Percentiles rank a stretch among this genome's conserved stretches.
These are phyloP conservation scores for Isurus oxyrinchus DNA, from an alignment of 2,113 vertebrate genomes.

Conservation along the genomic window DNA sequence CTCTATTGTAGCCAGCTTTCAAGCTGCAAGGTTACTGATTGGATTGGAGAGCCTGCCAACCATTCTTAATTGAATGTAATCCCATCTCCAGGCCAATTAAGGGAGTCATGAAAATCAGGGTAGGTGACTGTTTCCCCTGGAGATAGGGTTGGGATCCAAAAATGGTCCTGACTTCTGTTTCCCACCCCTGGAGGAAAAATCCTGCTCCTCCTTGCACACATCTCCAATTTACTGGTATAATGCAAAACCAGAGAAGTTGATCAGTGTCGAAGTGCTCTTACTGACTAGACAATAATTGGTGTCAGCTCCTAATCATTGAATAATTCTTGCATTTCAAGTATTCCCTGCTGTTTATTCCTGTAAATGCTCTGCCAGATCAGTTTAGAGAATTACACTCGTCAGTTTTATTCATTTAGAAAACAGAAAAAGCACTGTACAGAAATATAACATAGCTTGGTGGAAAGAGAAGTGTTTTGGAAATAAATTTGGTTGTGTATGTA, in stretches of 20 bases:
- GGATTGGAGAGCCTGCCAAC: neutral
- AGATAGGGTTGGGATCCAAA: too few relatives aligned
- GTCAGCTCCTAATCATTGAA: neutral
- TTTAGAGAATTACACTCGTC: neutral
- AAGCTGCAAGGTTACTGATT: neutral
- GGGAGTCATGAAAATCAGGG: neutral
- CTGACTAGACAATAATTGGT: neutral
- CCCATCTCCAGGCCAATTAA: neutral
- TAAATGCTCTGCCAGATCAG: neutral
- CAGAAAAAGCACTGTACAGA: neutral
- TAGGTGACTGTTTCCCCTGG: too few relatives aligned
- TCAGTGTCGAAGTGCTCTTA: neutral
- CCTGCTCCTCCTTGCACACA: too few relatives aligned
- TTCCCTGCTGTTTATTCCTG: neutral
- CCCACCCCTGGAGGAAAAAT: too few relatives aligned
- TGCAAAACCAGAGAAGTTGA: neutral
- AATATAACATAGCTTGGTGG: neutral
- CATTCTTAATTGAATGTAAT: neutral
- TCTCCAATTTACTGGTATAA: neutral
- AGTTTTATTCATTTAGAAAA: neutral
- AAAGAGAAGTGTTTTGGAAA: neutral
- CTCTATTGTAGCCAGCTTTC: neutral
- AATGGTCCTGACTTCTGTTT: too few relatives aligned
- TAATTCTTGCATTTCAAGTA: neutral
- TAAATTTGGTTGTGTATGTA: neutral